Evolutionary conservation across 2,888 invertebrate species (phyloP), one percentile per base, ranked within the genome.

Genomic region (Belgica antarctica): DNA sequence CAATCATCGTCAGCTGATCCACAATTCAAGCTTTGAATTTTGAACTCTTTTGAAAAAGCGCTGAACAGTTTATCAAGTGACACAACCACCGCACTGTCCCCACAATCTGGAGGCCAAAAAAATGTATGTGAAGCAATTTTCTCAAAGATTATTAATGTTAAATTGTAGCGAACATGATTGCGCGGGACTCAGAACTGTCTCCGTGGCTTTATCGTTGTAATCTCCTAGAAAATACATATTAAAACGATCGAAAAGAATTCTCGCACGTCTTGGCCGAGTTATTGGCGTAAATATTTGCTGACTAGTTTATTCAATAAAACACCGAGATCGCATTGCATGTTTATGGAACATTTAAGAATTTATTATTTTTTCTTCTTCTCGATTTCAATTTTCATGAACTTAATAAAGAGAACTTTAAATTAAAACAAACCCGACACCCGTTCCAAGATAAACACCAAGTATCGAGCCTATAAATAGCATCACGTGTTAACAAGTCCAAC

Each of bases 401-500:
- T 41, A 41, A 41, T 41, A 41, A 41, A 41, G 41, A 41, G n/a
- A 52, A 52, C 24, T 52, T 22, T 22, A 52, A 19, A 52, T 52
- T 52, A 52, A 22, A 22, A 52, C 19, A 52, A 52, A 52, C 17
- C 24, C 24, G 19, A 52, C 52, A 52, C 52, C 52, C n/a, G n/a
- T 41, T 52, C 52, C 19, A 52, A 19, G 24, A 52, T 52, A 52
- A 52, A 52, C 52, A 52, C 8, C 24, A 15, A 41, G 41, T 41
- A 41, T 41, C 41, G 41, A 41, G 41, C 41, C 41, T 41, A 41
- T 41, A 41, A 66, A 66, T 66, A 52, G 52, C 28, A 31, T 66
- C 66, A 47, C 66, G 66, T 66, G 66, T 66, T 66, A 47, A 52
- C 66, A 66, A 28, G 41, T 15, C n/a, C 34, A 34, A 15, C 62